Percentiles rank a stretch among this genome's conserved stretches.
phyloP scores from a whole-genome alignment of 2,888 invertebrate genomes.

The Eupithecia abbreviata region DNA sequence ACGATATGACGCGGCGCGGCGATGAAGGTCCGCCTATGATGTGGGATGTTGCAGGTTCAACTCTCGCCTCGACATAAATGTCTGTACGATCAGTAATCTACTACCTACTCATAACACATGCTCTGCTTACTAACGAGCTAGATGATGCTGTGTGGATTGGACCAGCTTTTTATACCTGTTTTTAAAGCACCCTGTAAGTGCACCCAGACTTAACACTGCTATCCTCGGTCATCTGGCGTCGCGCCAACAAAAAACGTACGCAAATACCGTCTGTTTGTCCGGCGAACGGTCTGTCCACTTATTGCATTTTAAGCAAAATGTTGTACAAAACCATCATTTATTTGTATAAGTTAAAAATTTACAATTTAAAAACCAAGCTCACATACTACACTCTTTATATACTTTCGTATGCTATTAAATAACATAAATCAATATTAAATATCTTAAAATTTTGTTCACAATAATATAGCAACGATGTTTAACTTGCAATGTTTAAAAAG shows the following conservation, averaged over 20 bases:
- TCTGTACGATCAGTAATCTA: not conserved
- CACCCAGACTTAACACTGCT: constrained; percentile 46
- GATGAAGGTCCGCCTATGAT: not conserved
- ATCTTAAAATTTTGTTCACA: not conserved
- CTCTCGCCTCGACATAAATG: not conserved
- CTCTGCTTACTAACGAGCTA: not conserved
- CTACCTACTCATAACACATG: not conserved
- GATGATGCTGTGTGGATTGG: not conserved
- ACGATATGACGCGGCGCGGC: not conserved
- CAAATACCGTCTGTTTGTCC: constrained; percentile 59
- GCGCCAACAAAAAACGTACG: constrained; percentile 63
- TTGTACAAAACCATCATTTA: not conserved
- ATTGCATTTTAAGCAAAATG: not conserved
- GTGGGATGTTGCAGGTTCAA: not conserved
- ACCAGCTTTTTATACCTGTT: not conserved
- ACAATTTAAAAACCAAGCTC: not conserved
- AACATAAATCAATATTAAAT: not conserved
- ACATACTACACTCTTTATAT: no score
- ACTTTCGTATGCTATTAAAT: not conserved
- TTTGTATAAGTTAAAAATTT: not conserved
- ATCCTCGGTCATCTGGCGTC: constrained; percentile 65
- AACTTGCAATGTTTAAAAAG: not conserved
- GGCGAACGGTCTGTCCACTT: constrained; percentile 30
- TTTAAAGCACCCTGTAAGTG: constrained; percentile 47
- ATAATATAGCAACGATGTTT: not conserved